phyloP scores from a whole-genome alignment of 1,140 invertebrate species.

The Drosophila littoralis region DNA sequence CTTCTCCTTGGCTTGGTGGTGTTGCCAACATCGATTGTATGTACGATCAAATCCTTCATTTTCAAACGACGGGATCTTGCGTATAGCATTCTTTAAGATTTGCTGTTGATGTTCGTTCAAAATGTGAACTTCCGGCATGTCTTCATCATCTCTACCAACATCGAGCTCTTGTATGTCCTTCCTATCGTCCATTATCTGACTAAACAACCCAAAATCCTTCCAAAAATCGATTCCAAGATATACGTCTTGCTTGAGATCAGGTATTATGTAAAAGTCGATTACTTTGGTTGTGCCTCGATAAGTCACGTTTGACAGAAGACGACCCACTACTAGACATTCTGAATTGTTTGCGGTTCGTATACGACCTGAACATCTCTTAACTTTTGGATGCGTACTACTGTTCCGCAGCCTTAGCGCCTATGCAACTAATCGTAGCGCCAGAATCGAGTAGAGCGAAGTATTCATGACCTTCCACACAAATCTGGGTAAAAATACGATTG shows the following conservation, averaged over 20 bases:
- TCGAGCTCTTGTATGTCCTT: not conserved
- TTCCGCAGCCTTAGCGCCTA: slow-evolving; percentile 8
- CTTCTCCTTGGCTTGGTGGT: too few species aligned
- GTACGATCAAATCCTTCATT: too few species aligned
- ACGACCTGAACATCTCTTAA: slow-evolving; percentile 16
- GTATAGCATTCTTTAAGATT: not conserved
- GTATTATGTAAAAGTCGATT: not conserved
- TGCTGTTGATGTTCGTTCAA: slow-evolving; percentile 2
- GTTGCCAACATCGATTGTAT: too few species aligned
- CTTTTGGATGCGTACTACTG: not conserved
- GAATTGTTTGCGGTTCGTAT: slow-evolving; percentile 17
- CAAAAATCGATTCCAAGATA: too few species aligned
- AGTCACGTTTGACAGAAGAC: slow-evolving; percentile 9
- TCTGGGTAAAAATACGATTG: not conserved
- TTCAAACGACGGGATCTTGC: too few species aligned
- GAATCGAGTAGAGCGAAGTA: slow-evolving; percentile 8
- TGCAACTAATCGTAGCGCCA: slow-evolving; percentile 24
- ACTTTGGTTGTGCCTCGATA: not conserved
- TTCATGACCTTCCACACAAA: not conserved
- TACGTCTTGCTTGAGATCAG: too few species aligned
- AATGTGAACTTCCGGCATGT: slow-evolving; percentile 16
- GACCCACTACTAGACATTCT: slow-evolving; percentile 7
- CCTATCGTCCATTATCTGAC: not conserved
- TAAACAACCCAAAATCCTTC: not conserved
- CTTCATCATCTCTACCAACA: not conserved